Conservation (phyloP, 2,113 vertebrate genomes). For the Lepidothrix coronata region DNA sequence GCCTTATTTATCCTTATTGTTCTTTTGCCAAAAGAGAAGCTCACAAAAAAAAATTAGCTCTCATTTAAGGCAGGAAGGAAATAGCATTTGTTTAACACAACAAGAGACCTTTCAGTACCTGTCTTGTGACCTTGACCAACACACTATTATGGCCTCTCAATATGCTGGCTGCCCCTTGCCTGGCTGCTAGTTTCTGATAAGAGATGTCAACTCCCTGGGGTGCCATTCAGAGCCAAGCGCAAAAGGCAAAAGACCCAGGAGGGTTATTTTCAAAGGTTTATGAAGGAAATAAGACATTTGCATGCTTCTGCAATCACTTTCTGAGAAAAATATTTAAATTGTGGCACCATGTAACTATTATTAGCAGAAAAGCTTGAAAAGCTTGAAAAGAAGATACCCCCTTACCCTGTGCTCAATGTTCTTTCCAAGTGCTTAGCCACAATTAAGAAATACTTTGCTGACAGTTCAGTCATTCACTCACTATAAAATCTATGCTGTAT, state of each 20-base stretch:
- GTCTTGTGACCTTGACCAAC: slow-evolving; percentile 75
- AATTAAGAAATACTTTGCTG: slow-evolving; percentile 61
- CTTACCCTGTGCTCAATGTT: neutral
- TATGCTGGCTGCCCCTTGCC: slow-evolving; percentile 75
- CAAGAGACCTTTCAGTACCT: slow-evolving; percentile 78
- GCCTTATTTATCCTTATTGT: slow-evolving; percentile 73
- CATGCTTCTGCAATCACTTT: slow-evolving; percentile 59
- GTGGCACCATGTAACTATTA: neutral
- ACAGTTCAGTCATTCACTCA: slow-evolving; percentile 53
- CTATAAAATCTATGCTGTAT: slow-evolving; percentile 19
- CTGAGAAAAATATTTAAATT: slow-evolving; percentile 48
- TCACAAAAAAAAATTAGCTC: slow-evolving; percentile 70
- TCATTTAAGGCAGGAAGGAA: slow-evolving; percentile 77
- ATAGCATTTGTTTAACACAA: slow-evolving; percentile 74
- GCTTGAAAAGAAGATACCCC: neutral
- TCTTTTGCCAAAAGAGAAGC: slow-evolving; percentile 66
- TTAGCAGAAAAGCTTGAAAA: slow-evolving; percentile 37
- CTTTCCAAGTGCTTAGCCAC: slow-evolving; percentile 22
- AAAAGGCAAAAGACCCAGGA: slow-evolving; percentile 56
- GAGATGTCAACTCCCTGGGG: slow-evolving; percentile 73
- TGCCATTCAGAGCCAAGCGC: slow-evolving; percentile 56
- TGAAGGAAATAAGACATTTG: slow-evolving; percentile 73
- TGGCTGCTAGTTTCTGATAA: slow-evolving; percentile 78
- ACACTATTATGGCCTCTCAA: slow-evolving; percentile 66
- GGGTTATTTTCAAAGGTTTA: slow-evolving; percentile 73